Conservation (phyloP, 1,140 invertebrate genomes). For the Tetramorium simillimum region DNA sequence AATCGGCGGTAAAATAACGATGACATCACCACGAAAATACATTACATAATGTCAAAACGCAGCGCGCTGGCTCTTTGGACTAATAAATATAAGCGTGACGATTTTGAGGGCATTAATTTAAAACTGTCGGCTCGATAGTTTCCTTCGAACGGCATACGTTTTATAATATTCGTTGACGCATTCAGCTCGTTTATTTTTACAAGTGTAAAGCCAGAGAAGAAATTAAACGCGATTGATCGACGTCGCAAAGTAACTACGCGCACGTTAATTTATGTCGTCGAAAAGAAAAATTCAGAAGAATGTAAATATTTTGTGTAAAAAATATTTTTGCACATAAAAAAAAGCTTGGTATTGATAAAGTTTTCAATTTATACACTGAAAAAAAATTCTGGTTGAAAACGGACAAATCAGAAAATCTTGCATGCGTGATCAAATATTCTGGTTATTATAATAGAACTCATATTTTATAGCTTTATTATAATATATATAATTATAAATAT, state of each 20-base stretch:
- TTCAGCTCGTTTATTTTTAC: background rate
- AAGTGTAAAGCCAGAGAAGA: background rate
- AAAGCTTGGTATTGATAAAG: background rate
- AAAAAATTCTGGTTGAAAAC: too few relatives aligned
- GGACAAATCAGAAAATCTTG: too few relatives aligned
- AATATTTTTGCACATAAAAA: background rate
- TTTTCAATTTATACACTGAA: background rate
- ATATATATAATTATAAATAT: too few relatives aligned
- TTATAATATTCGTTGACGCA: background rate
- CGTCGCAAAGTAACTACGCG: background rate
- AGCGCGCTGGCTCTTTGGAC: background rate
- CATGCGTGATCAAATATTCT: too few relatives aligned
- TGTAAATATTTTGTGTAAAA: background rate
- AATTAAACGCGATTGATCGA: background rate
- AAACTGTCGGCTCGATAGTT: background rate
- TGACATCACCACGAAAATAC: background rate
- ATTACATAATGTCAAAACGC: background rate
- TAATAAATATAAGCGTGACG: background rate
- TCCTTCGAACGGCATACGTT: background rate
- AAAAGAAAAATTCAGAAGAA: background rate
- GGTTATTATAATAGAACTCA: too few relatives aligned
- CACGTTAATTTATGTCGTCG: background rate
- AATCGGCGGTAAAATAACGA: background rate
- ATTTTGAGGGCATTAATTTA: background rate
- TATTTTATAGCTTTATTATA: too few relatives aligned